Base-by-base conservation (phyloP, 2,888 invertebrate species). In the Resseliella maxima region DNA sequence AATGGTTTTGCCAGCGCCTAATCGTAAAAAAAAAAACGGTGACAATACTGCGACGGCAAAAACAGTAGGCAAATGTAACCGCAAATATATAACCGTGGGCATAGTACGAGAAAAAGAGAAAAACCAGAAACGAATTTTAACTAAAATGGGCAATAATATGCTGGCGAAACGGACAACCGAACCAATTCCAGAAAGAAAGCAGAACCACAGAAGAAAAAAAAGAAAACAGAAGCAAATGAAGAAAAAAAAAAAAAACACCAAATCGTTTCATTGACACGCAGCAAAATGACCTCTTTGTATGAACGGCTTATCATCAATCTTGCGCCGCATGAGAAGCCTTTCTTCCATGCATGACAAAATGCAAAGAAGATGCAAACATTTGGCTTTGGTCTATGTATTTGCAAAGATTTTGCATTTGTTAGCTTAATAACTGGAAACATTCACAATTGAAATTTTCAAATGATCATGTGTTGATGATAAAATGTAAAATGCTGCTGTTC, bases 211-310 rank as follows among this genome's bases (percentile, higher is more conserved):
- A n/a, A 24, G 27, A 3, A 27, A 3, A 64, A 64, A 64, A 64
- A 64, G 27, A 31, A 31, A 64, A 64, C 24, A 27, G 3, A n/a
- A 12, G 6, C n/a, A 5, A 36, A 72, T 18, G 15, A 36, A 72
- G n/a, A n/a, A 18, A 35, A 15, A 72, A 72, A 72, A 72, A 35
- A 10, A 18, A 35, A n/a, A 72, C 15, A 24, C 10, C 31, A 72
- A 72, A 72, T 15, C 72, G 83, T 38, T 38, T 83, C 83, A 83
- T 83, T 83, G 83, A 83, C 83, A 83, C 83, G 83, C 83, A 83
- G 83, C 12, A 38, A 83, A 38, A 83, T 72, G 72, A 72, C 72
- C 72, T 72, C 72, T 72, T 72, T 72, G 72, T 72, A 72, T 31
- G 12, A 59, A 24, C n/a, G 27, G 6, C 72, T 72, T 72, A 72